Base-by-base conservation (phyloP, 2,888 invertebrate genomes). In the Macrosiphum euphorbiae region DNA sequence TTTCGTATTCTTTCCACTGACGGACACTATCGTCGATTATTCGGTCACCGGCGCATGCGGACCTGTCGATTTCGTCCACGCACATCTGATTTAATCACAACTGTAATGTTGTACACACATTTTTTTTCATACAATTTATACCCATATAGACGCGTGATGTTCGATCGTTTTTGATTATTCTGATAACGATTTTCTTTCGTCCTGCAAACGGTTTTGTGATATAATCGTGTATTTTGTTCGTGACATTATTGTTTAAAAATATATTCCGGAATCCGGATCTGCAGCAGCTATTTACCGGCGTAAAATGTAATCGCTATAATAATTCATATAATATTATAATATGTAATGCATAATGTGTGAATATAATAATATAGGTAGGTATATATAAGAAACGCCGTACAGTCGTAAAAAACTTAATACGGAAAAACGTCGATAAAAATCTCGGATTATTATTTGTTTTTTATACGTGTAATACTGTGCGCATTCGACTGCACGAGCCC, bases 361-460 rank as follows among this genome's bases (percentile, higher is more conserved):
- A 35, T 78, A 35, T 35, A 78, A 78, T 78, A 35, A 78, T 78
- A 67, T n/a, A n/a, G n/a, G n/a, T n/a, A n/a, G n/a, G n/a, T n/a
- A n/a, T n/a, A n/a, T 67, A 35, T 35, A 35, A 78, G 20, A 78
- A 35, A 78, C 20, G 35, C 35, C 35, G 20, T 35, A 3, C 2
- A 35, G 78, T 78, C 78, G 78, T 78, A 78, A 78, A 78, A 78
- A 78, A 78, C 78, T 35, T 78, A 35, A 78, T 78, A 78, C 78
- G 78, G 78, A 35, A 78, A 78, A 35, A 78, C n/a, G 20, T 78
- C 35, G 35, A 78, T 78, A 78, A 78, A 78, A 78, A 78, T 35
- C 78, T 78, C 35, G 20, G 78, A 78, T 78, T 78, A 78, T 35
- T 78, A 78, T 78, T 78, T 78, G 78, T 78, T 78, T 78, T 78